Base-by-base conservation (phyloP, 2,113 vertebrate species). In the Sebastes fasciatus region DNA sequence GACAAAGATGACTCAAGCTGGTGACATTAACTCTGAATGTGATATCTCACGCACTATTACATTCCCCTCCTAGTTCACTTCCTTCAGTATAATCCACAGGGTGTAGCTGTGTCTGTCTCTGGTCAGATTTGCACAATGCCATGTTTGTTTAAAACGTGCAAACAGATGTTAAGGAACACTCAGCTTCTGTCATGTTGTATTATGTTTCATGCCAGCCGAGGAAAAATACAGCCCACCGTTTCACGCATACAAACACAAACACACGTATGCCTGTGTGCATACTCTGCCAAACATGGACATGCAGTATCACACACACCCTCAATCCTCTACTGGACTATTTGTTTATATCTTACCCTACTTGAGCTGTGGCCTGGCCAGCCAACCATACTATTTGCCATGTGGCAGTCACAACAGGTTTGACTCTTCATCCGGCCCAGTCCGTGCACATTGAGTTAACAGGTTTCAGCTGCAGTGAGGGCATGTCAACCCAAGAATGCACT, bases 391-490 rank as follows among this genome's bases (percentile, higher is more conserved):
- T 94, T 91, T 91, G 87, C 91, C 88, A 87, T 88, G 91, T 86
- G 79, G 89, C 81, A 91, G 92, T 94, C 92, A 86, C 90, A 92
- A 89, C 89, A 91, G 88, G 77, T 94, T 92, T 83, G 79, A 80
- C 83, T 93, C 90, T 68, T 81, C 74, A 40, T 85, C 86, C 71
- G 42, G 84, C 77, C 75, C 77, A 76, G 86, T 88, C 88, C 43
- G 14, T 74, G 84, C 89, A 88, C 88, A 91, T 92, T 57, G 85
- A 89, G 91, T 92, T 93, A 94, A 95, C 94, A 90, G 91, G 89
- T 94, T 93, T 94, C 91, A 92, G 84, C 91, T 91, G 91, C 76
- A 85, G 84, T 63, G 87, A 76, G 75, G 90, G 88, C 90, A 90
- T 85, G 93, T 94, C 93, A 91, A 84, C 79, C 85, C 77, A 83